Evolutionary conservation across 1,140 invertebrate genomes (phyloP), one percentile per base, ranked within the genome.

Genomic region (Dryas iulia): DNA sequence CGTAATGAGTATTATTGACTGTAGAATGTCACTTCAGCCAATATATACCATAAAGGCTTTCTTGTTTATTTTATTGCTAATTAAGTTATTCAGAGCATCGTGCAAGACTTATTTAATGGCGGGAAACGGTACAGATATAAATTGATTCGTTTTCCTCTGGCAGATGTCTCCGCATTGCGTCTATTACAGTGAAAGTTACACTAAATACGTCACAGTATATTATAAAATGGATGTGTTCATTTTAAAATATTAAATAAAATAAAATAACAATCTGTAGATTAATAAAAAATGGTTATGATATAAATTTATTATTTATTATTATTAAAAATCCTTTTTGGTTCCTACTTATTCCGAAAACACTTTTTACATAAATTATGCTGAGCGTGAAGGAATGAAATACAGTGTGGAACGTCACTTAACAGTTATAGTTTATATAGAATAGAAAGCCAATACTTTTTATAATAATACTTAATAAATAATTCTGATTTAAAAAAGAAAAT

Each of bases 41-140:
- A 21, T 47, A 47, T 47, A 18, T 47, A n/a, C 8, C 18, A 14
- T 47, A 47, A 21, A 47, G 39, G 18, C 39, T 21, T 10, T 47
- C 39, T 47, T 47, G 39, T 47, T 47, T 47, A 47, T 47, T 47
- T 47, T 47, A 47, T 47, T 47, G 39, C 39, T 47, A 47, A 47
- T 58, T 58, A 30, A 26, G 25, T 21, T 30, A 58, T 26, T 58
- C 26, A 47, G 39, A 10, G 39, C 39, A 47, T 47, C 39, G 39
- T 47, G 39, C 39, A 47, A 47, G 69, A 71, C 71, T 69, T 76
- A 83, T 77, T 78, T 84, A 86, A 86, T 83, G 73, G 77, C 83
- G 83, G 83, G 78, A 86, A 83, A 77, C 76, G 76, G 79, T 57
- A 58, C 78, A 78, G 79, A 80, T 80, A 82, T 86, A 86, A 85